These are phyloP conservation scores for Papilio polytes DNA, from an alignment of 1,140 invertebrate genomes.

Conservation along the genomic window DNA sequence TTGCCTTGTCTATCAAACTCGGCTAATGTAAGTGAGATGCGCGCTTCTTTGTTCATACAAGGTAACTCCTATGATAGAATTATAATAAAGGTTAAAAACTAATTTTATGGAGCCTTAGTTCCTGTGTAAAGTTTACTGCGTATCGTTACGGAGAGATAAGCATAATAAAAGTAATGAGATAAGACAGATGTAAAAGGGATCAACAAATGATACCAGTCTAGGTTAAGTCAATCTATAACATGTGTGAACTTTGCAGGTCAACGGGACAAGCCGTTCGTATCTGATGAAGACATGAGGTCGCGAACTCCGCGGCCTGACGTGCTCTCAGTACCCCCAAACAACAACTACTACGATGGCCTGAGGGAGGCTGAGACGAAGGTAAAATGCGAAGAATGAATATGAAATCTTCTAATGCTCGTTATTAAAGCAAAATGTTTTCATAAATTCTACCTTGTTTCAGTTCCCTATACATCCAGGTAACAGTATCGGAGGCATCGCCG, in stretches of 20 bases:
- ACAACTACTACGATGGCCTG: conserved; percentile 74
- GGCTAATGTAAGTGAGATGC: neutral
- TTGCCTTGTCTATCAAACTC: conserved; percentile 21
- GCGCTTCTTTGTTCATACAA: conserved; percentile 7
- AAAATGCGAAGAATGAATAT: neutral
- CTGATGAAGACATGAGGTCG: conserved; percentile 85
- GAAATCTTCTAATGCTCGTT: neutral
- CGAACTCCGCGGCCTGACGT: conserved; percentile 87
- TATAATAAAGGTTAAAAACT: neutral
- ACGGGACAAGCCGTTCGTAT: conserved; percentile 87
- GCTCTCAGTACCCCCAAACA: conserved; percentile 83
- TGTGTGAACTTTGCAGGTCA: conserved; percentile 78
- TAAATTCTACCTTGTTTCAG: conserved; percentile 50
- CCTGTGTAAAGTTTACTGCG: neutral
- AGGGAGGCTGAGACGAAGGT: conserved; percentile 73
- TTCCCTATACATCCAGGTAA: conserved; percentile 70
- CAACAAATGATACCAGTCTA: neutral
- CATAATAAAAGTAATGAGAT: neutral
- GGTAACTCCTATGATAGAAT: neutral
- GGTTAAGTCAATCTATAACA: neutral
- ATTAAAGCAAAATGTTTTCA: too few species aligned
- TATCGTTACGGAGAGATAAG: neutral
- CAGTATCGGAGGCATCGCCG: conserved; percentile 71
- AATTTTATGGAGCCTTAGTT: neutral
- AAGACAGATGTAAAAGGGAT: neutral